phyloP scores from a whole-genome alignment of 53 echinoderm and acorn worm genomes.

The Luidia sarsii region DNA sequence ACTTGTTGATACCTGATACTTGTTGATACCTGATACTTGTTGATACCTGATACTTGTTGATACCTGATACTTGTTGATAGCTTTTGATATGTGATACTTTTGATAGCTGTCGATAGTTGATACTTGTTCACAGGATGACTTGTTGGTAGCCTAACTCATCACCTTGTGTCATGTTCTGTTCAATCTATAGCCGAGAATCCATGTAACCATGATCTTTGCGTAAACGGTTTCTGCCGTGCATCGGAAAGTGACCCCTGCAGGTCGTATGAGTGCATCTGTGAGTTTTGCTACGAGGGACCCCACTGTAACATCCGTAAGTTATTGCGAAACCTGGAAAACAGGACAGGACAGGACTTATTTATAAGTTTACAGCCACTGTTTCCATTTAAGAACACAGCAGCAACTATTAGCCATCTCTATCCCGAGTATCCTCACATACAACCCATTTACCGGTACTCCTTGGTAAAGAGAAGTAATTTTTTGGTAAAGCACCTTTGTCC shows the following conservation, averaged over 20 bases:
- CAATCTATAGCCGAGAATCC: constrained; percentile 57
- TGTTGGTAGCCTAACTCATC: not conserved
- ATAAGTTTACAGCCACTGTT: too few relatives aligned
- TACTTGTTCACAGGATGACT: not conserved
- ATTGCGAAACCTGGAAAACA: too few relatives aligned
- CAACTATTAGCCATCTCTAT: too few relatives aligned
- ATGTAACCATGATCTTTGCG: constrained; percentile 60
- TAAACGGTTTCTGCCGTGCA: constrained; percentile 63
- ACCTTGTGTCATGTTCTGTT: not conserved
- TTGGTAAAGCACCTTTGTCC: too few relatives aligned
- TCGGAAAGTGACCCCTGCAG: constrained; percentile 51
- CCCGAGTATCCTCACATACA: too few relatives aligned
- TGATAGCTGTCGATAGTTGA: too few relatives aligned
- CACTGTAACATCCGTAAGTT: constrained; percentile 71
- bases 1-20: too few relatives aligned
- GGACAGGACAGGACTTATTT: too few relatives aligned
- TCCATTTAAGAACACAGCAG: too few relatives aligned
- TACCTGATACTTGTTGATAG: not conserved
- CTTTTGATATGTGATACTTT: not conserved
- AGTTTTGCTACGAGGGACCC: constrained; percentile 67
- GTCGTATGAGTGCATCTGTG: constrained; percentile 64
- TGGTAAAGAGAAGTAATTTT: too few relatives aligned
- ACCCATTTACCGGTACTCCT: too few relatives aligned
- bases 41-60: not conserved
- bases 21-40: not conserved